Evolutionary conservation across 2,888 invertebrate species (phyloP).

Genomic region (Agonopterix alstromeriana): DNA sequence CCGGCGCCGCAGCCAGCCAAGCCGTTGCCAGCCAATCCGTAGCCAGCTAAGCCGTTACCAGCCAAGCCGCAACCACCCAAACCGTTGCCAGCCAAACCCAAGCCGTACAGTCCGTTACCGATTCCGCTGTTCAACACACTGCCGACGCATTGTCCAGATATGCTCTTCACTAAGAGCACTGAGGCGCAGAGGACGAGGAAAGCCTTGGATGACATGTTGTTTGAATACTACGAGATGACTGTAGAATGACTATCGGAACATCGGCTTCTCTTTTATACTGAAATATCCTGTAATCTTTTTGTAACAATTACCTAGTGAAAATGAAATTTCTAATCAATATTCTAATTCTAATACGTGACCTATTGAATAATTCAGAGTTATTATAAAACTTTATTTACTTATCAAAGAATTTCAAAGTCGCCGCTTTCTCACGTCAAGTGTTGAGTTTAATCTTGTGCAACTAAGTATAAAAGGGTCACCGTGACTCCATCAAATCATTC

Average conservation of each 20-base stretch:
- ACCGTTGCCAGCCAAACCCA: conserved; percentile 1
- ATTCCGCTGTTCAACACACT: not conserved
- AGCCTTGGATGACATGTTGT: conserved; percentile 17
- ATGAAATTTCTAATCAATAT: too few species aligned
- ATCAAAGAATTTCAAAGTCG: too few species aligned
- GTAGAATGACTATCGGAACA: too few species aligned
- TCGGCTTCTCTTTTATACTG: too few species aligned
- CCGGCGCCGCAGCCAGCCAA: not conserved
- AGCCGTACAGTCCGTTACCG: conserved; percentile 4
- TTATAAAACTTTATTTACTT: too few species aligned
- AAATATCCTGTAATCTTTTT: too few species aligned
- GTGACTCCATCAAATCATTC: conserved; percentile 1
- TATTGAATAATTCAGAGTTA: too few species aligned
- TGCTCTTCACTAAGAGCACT: conserved; percentile 15
- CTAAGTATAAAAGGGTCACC: not conserved
- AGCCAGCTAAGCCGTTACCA: conserved; percentile 6
- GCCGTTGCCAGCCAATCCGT: conserved; percentile 2
- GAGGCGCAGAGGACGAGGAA: conserved; percentile 21
- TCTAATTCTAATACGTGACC: too few species aligned
- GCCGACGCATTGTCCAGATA: conserved; percentile 1
- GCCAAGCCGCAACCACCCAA: not conserved
- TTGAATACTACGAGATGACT: not conserved
- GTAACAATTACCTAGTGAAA: too few species aligned
- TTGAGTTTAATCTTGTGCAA: too few species aligned
- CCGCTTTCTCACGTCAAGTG: too few species aligned